Conservation (phyloP, 2,113 vertebrate species). For the Tor tambroides region DNA sequence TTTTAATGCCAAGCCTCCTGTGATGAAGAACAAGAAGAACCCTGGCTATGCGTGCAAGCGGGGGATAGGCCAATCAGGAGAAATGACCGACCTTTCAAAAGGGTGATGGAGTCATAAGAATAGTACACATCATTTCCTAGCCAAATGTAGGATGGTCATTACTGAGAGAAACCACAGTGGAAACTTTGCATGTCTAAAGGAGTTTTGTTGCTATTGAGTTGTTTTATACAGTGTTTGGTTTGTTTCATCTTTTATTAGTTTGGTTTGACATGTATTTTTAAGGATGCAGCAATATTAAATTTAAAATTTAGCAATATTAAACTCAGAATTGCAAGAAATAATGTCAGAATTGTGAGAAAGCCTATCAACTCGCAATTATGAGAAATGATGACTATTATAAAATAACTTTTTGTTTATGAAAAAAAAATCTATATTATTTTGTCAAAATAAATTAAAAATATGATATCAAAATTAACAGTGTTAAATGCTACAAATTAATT, state of each 20-base stretch:
- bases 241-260: not conserved
- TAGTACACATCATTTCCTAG: not conserved
- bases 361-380: no score
- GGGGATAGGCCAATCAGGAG: constrained; percentile 3
- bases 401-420: no score
- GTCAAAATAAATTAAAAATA: no score
- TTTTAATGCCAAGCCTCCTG: constrained; percentile 29
- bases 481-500: no score
- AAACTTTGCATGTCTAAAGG: not conserved
- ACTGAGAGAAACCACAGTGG: not conserved
- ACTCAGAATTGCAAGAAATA: no score
- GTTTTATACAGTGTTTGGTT: not conserved
- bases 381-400: no score
- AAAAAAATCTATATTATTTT: no score
- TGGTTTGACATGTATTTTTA: not conserved
- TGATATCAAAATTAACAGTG: no score
- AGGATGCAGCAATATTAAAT: not conserved
- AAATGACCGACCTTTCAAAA: constrained; percentile 25
- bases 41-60: not conserved
- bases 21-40: constrained; percentile 44
- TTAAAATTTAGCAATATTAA: no score
- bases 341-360: no score
- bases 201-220: not conserved
- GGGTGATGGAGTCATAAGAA: not conserved
- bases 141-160: constrained; percentile 3